Evolutionary conservation across 64 coral and sea anemone species (phyloP).

Genomic region (Anthopleura sola): DNA sequence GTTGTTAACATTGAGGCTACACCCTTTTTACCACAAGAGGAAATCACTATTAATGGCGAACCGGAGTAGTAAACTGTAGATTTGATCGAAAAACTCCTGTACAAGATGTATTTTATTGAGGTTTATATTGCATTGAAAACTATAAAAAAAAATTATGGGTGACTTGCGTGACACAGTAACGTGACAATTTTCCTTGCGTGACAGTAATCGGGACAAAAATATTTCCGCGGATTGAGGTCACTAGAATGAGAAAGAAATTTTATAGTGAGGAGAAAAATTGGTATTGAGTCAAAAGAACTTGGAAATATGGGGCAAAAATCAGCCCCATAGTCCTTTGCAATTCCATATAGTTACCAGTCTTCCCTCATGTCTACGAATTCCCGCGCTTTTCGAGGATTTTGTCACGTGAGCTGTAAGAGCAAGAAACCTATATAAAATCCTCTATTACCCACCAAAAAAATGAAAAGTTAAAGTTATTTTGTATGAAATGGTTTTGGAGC

Average conservation of each 20-base stretch:
- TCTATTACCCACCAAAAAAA: not conserved
- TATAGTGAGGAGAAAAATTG: not conserved
- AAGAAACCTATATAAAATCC: not conserved
- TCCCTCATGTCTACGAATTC: not conserved
- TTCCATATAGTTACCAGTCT: not conserved
- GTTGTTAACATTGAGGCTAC: not conserved
- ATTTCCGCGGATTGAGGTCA: no score
- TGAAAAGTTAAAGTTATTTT: not conserved
- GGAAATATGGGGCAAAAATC: not conserved
- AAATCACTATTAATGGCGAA: not conserved
- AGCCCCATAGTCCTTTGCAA: not conserved
- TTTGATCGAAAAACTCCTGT: not conserved
- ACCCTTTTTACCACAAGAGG: not conserved
- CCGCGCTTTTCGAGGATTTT: not conserved
- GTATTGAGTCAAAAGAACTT: not conserved
- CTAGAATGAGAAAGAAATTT: no score
- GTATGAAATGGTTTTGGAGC: not conserved
- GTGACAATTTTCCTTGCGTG: not conserved
- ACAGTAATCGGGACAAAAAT: not conserved
- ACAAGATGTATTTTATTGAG: not conserved
- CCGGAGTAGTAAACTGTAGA: not conserved
- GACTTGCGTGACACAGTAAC: not conserved
- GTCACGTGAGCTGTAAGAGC: not conserved
- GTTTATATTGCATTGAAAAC: not conserved
- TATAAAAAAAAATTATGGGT: not conserved